Evolutionary conservation across 1,140 invertebrate genomes (phyloP), one percentile per base, ranked within the genome.

Genomic region (Saccostrea glomerata): DNA sequence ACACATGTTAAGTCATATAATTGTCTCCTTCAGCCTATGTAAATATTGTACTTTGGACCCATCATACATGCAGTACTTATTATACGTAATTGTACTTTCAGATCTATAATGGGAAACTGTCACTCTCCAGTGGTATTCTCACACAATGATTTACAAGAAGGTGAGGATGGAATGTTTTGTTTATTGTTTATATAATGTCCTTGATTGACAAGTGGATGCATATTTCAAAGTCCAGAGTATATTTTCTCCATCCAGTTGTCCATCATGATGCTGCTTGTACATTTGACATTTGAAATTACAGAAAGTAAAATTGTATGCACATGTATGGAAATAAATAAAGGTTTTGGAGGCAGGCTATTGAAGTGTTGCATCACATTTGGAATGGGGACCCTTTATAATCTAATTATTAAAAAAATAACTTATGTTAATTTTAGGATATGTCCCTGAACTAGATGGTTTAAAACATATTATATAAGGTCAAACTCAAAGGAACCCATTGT

Each of bases 131-230:
- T 99, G 1, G 97, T 98, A 0, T 99, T 99, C 95, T 99, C 98
- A 93, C 99, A 99, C 95, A 99, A 99, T 95, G 99, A 99, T 94
- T 96, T 99, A 94, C 98, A 99, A 95, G 98, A 99, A 96, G 99
- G 98, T 94, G 97, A 96, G 92, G 77, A 17, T 55, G 36, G 20
- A 55, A 23, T 20, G 11, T 47, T 47, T 47, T 47, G 47, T 47
- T 47, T 47, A 7, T 7, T 47, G 5, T 47, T 47, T 6, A 47
- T 9, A 47, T 47, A 47, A 47, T 82, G 25, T 63, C 17, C 58
- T 63, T n/a, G 17, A 63, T 20, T 63, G 58, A 63, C 58, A 63
- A 63, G 58, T 17, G 6, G 47, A n/a, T 47, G 47, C 47, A 47
- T 47, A 47, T 7, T 63, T 20, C 58, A 63, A 63, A 63, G 58